phyloP scores from a whole-genome alignment of 2,888 invertebrate species.

The Yponomeuta plumbellus region DNA sequence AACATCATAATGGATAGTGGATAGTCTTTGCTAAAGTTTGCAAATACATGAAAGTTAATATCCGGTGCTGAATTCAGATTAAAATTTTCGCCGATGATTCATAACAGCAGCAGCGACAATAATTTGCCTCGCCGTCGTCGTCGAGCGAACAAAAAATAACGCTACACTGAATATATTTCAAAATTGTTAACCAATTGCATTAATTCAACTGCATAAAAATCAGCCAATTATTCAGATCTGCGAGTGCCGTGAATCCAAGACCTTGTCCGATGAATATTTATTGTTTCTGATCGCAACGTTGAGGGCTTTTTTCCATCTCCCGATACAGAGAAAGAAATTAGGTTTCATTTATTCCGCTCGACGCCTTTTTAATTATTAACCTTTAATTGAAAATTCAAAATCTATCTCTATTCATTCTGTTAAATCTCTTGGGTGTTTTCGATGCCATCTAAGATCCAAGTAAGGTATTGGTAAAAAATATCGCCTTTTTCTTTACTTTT shows the following conservation, averaged over 20 bases:
- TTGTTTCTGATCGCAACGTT: conserved; percentile 55
- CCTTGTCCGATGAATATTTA: conserved; percentile 69
- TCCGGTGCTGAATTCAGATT: conserved; percentile 5
- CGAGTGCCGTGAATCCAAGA: conserved; percentile 56
- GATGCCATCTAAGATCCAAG: too few relatives aligned
- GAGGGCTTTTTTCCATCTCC: conserved; percentile 25
- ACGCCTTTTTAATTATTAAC: background rate
- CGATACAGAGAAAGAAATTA: conserved; percentile 12
- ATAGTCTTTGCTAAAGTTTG: background rate
- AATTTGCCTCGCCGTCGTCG: conserved; percentile 37
- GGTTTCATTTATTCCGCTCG: background rate
- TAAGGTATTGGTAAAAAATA: too few relatives aligned
- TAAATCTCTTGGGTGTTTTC: too few relatives aligned
- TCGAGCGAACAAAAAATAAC: conserved; percentile 34
- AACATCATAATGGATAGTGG: too few relatives aligned
- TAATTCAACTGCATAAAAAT: conserved; percentile 74
- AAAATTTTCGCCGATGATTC: conserved; percentile 15
- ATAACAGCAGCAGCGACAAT: conserved; percentile 17
- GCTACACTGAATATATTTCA: conserved; percentile 31
- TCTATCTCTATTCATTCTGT: too few relatives aligned
- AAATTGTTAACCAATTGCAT: conserved; percentile 66
- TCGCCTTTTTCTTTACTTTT: too few relatives aligned
- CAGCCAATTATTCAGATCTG: conserved; percentile 74
- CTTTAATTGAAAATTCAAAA: too few relatives aligned
- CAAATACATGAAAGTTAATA: conserved; percentile 2